Evolutionary conservation across 2,888 invertebrate genomes (phyloP).

Genomic region (Brachylomia viminalis): DNA sequence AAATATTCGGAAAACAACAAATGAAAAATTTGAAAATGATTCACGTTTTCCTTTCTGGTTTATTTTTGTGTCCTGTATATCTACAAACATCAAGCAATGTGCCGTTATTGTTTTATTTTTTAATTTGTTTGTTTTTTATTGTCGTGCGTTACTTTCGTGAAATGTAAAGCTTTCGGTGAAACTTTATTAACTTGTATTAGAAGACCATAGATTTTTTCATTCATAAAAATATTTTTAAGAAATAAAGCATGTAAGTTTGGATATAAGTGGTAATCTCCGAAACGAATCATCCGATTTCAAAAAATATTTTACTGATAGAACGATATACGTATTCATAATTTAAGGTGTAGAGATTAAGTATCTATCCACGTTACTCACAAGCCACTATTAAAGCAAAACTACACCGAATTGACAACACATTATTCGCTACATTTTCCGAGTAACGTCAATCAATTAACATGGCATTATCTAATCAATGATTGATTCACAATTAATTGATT

Average conservation of each 20-base stretch:
- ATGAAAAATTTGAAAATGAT: constrained; percentile 19
- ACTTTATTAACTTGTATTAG: no score
- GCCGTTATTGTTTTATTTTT: constrained; percentile 7
- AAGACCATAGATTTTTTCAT: background rate
- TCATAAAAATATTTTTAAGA: background rate
- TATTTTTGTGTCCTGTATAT: constrained; percentile 8
- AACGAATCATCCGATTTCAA: background rate
- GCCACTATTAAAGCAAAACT: background rate
- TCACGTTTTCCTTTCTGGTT: background rate
- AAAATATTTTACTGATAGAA: background rate
- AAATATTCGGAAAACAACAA: constrained; percentile 25
- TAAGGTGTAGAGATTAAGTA: background rate
- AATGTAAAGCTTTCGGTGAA: background rate
- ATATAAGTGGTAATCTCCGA: background rate
- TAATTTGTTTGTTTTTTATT: background rate
- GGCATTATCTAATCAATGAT: constrained; percentile 31
- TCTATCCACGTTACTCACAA: background rate
- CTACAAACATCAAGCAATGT: background rate
- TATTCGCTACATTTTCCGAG: background rate
- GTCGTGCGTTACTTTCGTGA: background rate
- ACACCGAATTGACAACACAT: background rate
- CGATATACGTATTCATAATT: background rate
- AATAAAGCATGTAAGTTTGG: background rate
- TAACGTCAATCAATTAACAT: constrained; percentile 35
- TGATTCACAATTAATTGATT: constrained; percentile 49